Base-by-base conservation (phyloP, 2,888 invertebrate genomes). In the Ectobius pallidus region DNA sequence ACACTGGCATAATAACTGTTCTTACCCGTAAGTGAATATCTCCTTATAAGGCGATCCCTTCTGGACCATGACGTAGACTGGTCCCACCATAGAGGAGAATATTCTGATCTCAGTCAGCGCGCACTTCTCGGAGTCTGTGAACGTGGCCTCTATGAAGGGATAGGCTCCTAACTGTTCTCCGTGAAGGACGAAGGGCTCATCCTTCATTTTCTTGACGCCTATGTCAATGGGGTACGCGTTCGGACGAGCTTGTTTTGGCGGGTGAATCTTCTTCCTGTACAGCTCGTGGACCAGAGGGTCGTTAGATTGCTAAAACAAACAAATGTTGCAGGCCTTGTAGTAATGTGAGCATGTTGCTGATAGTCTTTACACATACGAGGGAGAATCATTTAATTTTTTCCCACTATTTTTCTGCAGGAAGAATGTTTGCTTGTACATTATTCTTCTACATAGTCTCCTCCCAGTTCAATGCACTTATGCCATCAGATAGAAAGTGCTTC, bases 91-190 rank as follows among this genome's bases (percentile, higher is more conserved):
- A 6, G 14, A 22, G 7, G 44, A 9, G 9, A 65, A 65, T 7
- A 65, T 32, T 1, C 16, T 9, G 22, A 65, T 27, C 18, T 65
- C 65, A 9, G 65, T 65, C 44, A 65, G 18, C 14, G 44, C 65
- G 16, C 65, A 65, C n/a, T 44, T 65, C 22, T 65, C 44, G 6
- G 65, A 20, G 18, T 65, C 65, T n/a, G 65, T 46, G n/a, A 65
- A 65, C n/a, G 30, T 65, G 9, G 16, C 46, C 6, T 65, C 65
- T 14, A 65, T 65, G n/a, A 25, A 42, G 22, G 65, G 65, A 27
- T 65, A 65, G 9, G 46, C 65, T 46, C 39, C 20, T 27, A 65
- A 44, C 30, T 65, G 65, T 16, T 65, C 65, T n/a, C 27, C 18
- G 22, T 65, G 65, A 9, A 65, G 27, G 27, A 30, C 46, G 22